Evolutionary conservation across 2,797 vertebrate species (phyloP).

Genomic region (Brachyrhaphis roseni): DNA sequence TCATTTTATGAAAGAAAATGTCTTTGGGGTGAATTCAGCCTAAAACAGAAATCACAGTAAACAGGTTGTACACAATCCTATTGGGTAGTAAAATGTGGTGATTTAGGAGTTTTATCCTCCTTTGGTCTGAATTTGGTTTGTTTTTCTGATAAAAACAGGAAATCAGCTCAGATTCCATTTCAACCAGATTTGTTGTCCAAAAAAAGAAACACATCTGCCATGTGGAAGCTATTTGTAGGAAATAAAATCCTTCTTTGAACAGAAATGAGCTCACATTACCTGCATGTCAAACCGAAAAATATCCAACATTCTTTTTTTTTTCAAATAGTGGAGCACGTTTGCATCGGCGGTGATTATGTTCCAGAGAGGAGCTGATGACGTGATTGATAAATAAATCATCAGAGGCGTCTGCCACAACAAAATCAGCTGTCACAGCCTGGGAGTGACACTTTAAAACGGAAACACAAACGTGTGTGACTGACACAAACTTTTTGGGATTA

Average conservation of each 20-base stretch:
- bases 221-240: background rate
- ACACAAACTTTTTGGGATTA: conserved; percentile 19
- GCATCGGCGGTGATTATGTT: background rate
- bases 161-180: background rate
- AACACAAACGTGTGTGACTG: conserved; percentile 32
- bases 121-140: background rate
- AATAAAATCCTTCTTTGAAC: background rate
- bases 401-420: conserved; percentile 17
- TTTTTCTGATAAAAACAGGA: background rate
- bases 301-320: background rate
- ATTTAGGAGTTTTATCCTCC: background rate
- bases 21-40: background rate
- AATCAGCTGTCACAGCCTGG: conserved; percentile 18
- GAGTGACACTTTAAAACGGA: conserved; percentile 7
- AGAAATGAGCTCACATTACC: background rate
- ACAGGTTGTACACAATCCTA: background rate
- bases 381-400: conserved; percentile 30
- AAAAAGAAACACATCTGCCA: background rate
- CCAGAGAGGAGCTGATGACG: background rate
- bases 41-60: background rate
- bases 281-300: background rate
- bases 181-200: background rate
- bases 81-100: background rate
- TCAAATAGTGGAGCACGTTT: background rate
- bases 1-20: background rate